phyloP scores from a whole-genome alignment of 2,797 vertebrate species.

The Carcharodon carcharias region DNA sequence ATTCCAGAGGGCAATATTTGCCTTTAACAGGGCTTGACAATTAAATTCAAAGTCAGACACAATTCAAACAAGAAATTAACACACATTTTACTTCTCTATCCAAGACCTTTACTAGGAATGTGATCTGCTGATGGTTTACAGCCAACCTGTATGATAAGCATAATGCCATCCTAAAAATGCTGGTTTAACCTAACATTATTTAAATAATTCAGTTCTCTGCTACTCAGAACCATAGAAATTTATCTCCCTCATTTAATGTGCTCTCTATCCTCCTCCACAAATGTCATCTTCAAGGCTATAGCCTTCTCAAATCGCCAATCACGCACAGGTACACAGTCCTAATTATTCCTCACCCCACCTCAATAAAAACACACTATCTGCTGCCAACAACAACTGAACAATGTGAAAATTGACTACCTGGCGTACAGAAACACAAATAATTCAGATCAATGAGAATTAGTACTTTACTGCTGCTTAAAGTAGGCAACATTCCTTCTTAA shows the following conservation, averaged over 20 bases:
- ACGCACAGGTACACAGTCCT: neutral
- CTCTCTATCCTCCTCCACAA: neutral
- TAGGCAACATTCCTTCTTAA: neutral
- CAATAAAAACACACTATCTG: neutral
- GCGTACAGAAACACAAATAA: neutral
- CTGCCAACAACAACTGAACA: neutral
- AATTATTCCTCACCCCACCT: neutral
- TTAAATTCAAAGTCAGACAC: neutral
- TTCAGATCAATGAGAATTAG: neutral
- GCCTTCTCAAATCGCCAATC: neutral
- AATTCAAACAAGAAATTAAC: neutral
- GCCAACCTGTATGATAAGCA: no score
- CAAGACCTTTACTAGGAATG: neutral
- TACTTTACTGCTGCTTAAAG: neutral
- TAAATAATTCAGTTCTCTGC: neutral
- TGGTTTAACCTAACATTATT: neutral
- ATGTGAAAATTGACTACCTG: neutral
- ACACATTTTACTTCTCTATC: neutral
- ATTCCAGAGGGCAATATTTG: neutral
- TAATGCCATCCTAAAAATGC: neutral
- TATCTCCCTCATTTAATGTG: neutral
- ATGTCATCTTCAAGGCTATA: neutral
- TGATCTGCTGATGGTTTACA: neutral
- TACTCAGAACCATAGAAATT: neutral
- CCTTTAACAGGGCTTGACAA: neutral